phyloP scores from a whole-genome alignment of 2,888 invertebrate genomes.

The Hipparchia semele region DNA sequence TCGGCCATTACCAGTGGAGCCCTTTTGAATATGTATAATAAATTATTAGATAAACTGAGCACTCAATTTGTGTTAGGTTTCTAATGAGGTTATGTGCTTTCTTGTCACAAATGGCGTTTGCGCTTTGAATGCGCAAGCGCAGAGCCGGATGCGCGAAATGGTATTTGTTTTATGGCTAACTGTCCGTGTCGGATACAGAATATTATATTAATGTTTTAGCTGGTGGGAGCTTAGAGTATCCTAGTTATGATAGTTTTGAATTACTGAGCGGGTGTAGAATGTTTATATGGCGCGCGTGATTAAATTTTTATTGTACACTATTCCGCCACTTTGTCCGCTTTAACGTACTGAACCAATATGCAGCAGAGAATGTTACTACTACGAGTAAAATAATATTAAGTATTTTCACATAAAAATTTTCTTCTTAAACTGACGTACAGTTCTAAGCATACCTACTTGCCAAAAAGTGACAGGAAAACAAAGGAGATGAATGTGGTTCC shows the following conservation, averaged over 20 bases:
- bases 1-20: constrained; percentile 75
- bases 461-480: too few species aligned
- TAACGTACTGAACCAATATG: background rate
- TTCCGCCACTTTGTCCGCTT: background rate
- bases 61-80: constrained; percentile 78
- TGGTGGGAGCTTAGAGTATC: constrained; percentile 26
- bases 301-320: constrained; percentile 27
- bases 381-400: too few species aligned
- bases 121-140: constrained; percentile 75
- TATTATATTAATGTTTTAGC: constrained; percentile 60
- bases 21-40: constrained; percentile 83
- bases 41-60: constrained; percentile 78
- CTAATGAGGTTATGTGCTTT: constrained; percentile 83
- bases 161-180: constrained; percentile 71
- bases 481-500: too few species aligned
- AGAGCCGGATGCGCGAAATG: constrained; percentile 80
- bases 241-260: constrained; percentile 25
- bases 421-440: too few species aligned
- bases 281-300: constrained; percentile 31
- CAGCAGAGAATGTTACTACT: too few species aligned
- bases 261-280: constrained; percentile 20
- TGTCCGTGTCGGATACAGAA: constrained; percentile 67
- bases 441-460: too few species aligned
- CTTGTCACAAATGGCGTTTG: constrained; percentile 79
- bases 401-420: too few species aligned